These are phyloP conservation scores for Coenonympha glycerion DNA, from an alignment of 2,888 invertebrate genomes.

Conservation along the genomic window DNA sequence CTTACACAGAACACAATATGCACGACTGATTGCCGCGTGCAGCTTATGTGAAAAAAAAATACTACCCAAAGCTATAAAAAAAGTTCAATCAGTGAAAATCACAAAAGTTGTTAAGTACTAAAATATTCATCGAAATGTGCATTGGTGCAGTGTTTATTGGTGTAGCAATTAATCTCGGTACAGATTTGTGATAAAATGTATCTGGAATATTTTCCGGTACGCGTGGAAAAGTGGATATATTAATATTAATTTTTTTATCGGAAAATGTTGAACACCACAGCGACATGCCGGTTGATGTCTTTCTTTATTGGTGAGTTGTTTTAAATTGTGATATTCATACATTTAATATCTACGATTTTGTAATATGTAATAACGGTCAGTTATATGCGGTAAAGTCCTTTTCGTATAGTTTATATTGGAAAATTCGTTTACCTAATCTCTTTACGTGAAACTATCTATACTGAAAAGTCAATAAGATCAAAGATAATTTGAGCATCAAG, in stretches of 20 bases:
- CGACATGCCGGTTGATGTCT: constrained; percentile 46
- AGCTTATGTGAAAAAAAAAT: too few relatives aligned
- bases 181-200: neutral
- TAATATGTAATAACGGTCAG: too few relatives aligned
- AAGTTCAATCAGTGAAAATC: neutral
- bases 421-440: too few relatives aligned
- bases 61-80: neutral
- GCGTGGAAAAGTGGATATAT: neutral
- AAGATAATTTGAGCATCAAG: too few relatives aligned
- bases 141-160: neutral
- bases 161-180: neutral
- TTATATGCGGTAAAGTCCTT: too few relatives aligned
- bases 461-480: too few relatives aligned
- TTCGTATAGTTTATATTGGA: too few relatives aligned
- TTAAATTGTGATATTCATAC: neutral
- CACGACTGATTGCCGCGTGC: neutral
- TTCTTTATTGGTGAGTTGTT: constrained; percentile 56
- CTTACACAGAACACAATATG: neutral
- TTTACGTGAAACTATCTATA: too few relatives aligned
- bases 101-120: neutral
- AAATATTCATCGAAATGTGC: neutral
- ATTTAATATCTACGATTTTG: too few relatives aligned
- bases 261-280: constrained; percentile 43
- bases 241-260: constrained; percentile 20
- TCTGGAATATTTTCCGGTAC: neutral